phyloP scores from a whole-genome alignment of 2,888 invertebrate species.

The Scaptomyza polygonia region DNA sequence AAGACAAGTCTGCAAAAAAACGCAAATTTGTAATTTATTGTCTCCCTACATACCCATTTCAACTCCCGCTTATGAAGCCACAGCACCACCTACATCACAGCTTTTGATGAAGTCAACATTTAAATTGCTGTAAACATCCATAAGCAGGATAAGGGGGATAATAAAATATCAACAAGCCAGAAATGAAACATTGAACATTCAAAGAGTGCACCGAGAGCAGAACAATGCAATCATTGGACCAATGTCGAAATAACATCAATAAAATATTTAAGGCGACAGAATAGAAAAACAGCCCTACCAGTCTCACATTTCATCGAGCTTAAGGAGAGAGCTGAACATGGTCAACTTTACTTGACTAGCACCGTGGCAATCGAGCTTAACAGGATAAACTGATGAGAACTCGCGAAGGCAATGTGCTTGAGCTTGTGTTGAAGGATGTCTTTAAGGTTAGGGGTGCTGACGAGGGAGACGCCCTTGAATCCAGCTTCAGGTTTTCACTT shows the following conservation, averaged over 20 bases:
- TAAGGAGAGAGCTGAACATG: conserved; percentile 25
- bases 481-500: conserved; percentile 39
- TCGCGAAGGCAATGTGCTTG: conserved; percentile 20
- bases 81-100: too few species aligned
- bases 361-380: conserved; percentile 69
- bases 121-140: conserved; percentile 48
- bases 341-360: conserved; percentile 56
- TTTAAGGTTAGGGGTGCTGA: conserved; percentile 8
- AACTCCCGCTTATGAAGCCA: too few species aligned
- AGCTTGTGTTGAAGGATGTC: neutral
- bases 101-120: too few species aligned
- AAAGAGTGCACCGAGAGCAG: conserved; percentile 27
- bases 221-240: conserved; percentile 52
- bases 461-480: conserved; percentile 38
- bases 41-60: too few species aligned
- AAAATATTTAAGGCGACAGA: conserved; percentile 71
- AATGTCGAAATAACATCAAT: conserved; percentile 77
- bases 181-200: conserved; percentile 62
- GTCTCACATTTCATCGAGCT: conserved; percentile 42
- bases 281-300: conserved; percentile 34
- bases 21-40: too few species aligned
- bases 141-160: conserved; percentile 41
- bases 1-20: too few species aligned
- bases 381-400: conserved; percentile 61
- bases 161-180: conserved; percentile 70